Evolutionary conservation across 2,888 invertebrate species (phyloP).

Genomic region (Baccha elongata): DNA sequence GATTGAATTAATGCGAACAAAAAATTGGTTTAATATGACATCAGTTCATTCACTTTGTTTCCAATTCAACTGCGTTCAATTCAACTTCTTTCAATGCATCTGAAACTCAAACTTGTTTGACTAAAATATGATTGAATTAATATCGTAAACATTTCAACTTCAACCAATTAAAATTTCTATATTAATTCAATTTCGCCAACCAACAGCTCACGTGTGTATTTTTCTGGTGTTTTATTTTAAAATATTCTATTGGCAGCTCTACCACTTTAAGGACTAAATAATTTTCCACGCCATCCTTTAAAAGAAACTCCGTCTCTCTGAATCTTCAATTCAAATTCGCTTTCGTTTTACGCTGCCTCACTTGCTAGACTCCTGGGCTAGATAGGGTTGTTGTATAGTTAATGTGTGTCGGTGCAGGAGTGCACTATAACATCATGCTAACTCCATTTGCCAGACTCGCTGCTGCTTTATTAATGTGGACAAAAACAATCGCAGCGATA

Average conservation of each 20-base stretch:
- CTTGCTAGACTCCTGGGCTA: conserved; percentile 58
- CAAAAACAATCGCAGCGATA: conserved; percentile 64
- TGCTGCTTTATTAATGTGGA: conserved; percentile 64
- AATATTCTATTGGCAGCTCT: conserved; percentile 1
- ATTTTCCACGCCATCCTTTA: conserved; percentile 18
- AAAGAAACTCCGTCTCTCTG: conserved; percentile 8
- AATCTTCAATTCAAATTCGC: conserved; percentile 52
- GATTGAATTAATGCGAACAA: too few species aligned
- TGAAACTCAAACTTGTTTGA: too few species aligned
- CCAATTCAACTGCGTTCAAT: too few species aligned
- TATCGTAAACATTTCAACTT: too few species aligned
- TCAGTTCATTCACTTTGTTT: too few species aligned
- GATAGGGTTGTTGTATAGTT: conserved; percentile 43
- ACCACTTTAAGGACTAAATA: conserved; percentile 13
- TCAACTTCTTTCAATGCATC: too few species aligned
- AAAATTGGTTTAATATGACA: too few species aligned
- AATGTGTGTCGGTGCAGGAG: conserved; percentile 50
- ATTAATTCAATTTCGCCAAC: too few species aligned
- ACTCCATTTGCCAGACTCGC: conserved; percentile 58
- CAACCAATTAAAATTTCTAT: too few species aligned
- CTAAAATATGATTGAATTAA: too few species aligned
- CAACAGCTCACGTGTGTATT: too few species aligned
- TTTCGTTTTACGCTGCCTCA: conserved; percentile 63
- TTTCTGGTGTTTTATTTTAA: too few species aligned
- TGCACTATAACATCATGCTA: conserved; percentile 14